Base-by-base conservation (phyloP, 2,888 invertebrate species). In the Cecidostiba fungosa region DNA sequence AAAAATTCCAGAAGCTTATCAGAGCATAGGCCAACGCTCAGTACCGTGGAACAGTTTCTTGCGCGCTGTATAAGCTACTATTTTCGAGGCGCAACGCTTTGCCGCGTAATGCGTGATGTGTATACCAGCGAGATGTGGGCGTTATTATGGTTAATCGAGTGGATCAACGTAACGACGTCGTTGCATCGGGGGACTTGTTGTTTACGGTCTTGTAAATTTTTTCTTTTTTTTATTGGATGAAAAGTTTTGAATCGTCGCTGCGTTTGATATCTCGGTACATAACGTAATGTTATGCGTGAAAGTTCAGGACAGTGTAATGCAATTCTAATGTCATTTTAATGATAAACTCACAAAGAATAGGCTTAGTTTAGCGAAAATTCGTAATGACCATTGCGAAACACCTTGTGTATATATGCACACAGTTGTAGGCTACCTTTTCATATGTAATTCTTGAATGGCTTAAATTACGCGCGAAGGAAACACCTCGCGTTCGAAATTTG, bases 1-100 rank as follows among this genome's bases (percentile, higher is more conserved):
- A 77, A 84, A 84, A 81, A 86, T 86, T 84, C 84, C 86, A 77
- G 54, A 62, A 79, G 74, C 47, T 86, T 84, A 86, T 73, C 77
- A 86, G 84, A 85, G 86, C 84, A 74, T 77, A 77, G 66, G 54
- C 50, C 50, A 36, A 39, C 39, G 32, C 66, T 26, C 29, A 66
- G 26, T 66, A 1, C 66, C 10, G 19, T 1, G n/a, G 66, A 66
- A 66, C 66, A 23, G 5, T n/a, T 54, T 16, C 54, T 16, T 54
- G 54, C 19, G 54, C 54, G 19, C 54, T 54, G 54, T 54, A n/a
- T n/a, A 6, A n/a, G 43, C 43, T 12, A 43, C 43, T 6, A 12
- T 43, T 43, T 43, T 43, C 12, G 43, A 43, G 43, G 43, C 12
- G 12, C 43, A 10, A 43, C 12, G 12, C 10, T 8, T 39, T 39